Evolutionary conservation across 2,113 vertebrate genomes (phyloP), one percentile per base, ranked within the genome.

Genomic region (Canis aureus): DNA sequence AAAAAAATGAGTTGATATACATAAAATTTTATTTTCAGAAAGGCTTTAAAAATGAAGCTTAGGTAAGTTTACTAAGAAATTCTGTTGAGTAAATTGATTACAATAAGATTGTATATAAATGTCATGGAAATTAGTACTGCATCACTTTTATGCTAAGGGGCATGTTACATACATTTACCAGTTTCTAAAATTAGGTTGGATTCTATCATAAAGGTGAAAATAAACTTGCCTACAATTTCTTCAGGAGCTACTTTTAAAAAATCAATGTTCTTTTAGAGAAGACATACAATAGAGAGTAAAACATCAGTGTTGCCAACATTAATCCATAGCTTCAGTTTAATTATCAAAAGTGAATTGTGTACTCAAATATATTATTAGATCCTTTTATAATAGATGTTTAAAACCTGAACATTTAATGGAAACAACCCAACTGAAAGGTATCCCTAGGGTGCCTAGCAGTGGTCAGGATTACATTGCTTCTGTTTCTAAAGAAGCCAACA

Each of bases 21-120:
- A 59, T 59, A 76, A 88, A 19, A 88, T 66, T 90, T 93, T 35
- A 84, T 79, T 69, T 67, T 67, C 17, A 84, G 67, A 97, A 96
- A 74, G 43, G 1, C 17, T 62, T 93, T 73, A 89, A 79, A 80
- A 91, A 76, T 87, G 59, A 92, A 89, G 25, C 10, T 87, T 59
- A 76, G 27, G 9, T 91, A 97, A 96, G 23, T 73, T 82, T 84
- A 78, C 59, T 22, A 15, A 95, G n/a, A 94, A 53, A 76, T 85
- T 64, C 51, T 67, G 11, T 23, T 82, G 83, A 88, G 23, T 85
- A 88, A 57, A 60, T 23, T 38, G 22, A 89, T 29, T 32, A 78
- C 35, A 84, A 23, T 17, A 81, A 64, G 8, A 64, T 43, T 80
- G 53, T 6, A 53, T 57, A 60, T 67, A 95, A 89, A 11, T 13